Conservation (phyloP, 2,797 vertebrate species). For the Lutjanus argentimaculatus region DNA sequence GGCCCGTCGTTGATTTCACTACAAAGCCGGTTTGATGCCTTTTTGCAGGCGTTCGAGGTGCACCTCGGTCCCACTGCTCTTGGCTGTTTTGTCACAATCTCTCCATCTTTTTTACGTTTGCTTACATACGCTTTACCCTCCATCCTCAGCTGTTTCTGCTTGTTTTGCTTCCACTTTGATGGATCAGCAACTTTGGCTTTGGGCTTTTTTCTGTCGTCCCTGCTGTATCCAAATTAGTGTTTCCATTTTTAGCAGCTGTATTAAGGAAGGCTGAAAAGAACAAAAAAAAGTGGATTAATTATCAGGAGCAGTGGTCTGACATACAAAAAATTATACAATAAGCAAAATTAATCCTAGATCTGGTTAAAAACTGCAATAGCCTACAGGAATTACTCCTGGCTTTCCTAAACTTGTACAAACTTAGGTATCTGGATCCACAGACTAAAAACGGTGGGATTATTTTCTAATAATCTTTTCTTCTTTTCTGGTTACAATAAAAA, state of each 20-base stretch:
- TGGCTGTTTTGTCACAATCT: slow-evolving; percentile 47
- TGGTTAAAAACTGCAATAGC: neutral
- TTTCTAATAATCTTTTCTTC: neutral
- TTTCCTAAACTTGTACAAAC: neutral
- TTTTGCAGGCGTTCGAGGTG: slow-evolving; percentile 44
- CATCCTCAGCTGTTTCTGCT: slow-evolving; percentile 71
- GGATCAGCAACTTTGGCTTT: slow-evolving; percentile 49
- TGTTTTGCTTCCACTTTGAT: slow-evolving; percentile 63
- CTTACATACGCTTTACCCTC: slow-evolving; percentile 62
- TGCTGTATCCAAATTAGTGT: slow-evolving; percentile 15
- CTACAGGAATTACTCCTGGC: neutral
- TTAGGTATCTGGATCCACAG: neutral
- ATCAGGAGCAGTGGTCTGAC: neutral
- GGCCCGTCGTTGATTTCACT: slow-evolving; percentile 47
- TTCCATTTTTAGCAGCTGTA: slow-evolving; percentile 36
- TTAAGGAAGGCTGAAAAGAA: slow-evolving; percentile 28
- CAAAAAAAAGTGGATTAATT: neutral
- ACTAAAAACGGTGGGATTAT: neutral
- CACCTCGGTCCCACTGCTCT: slow-evolving; percentile 52
- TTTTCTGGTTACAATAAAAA: neutral
- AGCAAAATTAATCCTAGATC: neutral
- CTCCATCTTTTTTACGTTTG: slow-evolving; percentile 60
- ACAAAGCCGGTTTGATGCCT: slow-evolving; percentile 55
- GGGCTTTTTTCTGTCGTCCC: slow-evolving; percentile 15
- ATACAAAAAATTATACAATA: neutral